phyloP scores from a whole-genome alignment of 1,140 invertebrate species.

The Augochlora pura region DNA sequence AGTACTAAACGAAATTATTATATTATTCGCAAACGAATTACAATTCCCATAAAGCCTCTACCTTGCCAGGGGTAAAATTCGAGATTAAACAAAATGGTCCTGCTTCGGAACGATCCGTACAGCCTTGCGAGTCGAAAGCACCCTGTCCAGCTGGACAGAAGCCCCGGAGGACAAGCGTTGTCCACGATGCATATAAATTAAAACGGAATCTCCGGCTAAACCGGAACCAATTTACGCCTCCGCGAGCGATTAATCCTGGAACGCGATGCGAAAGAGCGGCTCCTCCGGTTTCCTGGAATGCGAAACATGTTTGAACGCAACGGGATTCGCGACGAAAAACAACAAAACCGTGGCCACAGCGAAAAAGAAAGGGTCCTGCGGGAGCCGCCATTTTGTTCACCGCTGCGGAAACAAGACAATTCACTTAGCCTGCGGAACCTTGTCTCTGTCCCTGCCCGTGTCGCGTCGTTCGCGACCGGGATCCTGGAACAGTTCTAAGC shows the following conservation, averaged over 20 bases:
- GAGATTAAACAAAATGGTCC: background rate
- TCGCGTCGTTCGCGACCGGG: background rate
- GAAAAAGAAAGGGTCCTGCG: background rate
- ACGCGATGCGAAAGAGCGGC: constrained; percentile 1
- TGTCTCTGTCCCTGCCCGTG: background rate
- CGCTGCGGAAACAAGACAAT: constrained; percentile 35
- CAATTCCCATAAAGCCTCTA: too few relatives aligned
- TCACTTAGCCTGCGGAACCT: constrained; percentile 10
- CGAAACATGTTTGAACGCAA: constrained; percentile 26
- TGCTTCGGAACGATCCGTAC: background rate
- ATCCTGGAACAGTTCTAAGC: background rate
- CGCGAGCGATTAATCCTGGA: background rate
- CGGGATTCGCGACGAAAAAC: constrained; percentile 10
- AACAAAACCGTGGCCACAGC: background rate
- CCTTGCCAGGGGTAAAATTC: background rate
- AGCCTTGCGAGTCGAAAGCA: background rate
- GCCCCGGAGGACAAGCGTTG: too few relatives aligned
- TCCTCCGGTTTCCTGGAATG: constrained; percentile 2
- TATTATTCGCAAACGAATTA: too few relatives aligned
- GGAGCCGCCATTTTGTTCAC: constrained; percentile 8
- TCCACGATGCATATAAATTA: background rate
- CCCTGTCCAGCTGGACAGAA: background rate
- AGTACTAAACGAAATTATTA: too few relatives aligned
- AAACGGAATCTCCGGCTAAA: background rate
- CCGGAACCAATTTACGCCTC: constrained; percentile 4